Base-by-base conservation (phyloP, 2,888 invertebrate species). In the Acleris holmiana region DNA sequence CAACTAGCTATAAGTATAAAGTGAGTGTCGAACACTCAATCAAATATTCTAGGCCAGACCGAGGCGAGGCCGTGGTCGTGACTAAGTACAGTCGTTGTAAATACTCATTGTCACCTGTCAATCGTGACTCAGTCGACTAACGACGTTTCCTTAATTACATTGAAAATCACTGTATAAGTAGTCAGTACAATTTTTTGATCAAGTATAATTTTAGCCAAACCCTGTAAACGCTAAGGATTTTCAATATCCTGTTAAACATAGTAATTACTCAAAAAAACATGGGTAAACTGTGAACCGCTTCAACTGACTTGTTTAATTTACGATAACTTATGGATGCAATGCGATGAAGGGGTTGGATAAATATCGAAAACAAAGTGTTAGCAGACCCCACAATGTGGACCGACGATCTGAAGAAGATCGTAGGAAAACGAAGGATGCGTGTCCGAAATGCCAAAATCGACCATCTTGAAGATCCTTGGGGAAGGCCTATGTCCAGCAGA, bases 41-140 rank as follows among this genome's bases (percentile, higher is more conserved):
- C 56, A 29, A 57, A 47, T 29, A 57, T 57, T 57, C 56, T 57
- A 57, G 56, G 47, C 56, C 29, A 57, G 56, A 47, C 56, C 8
- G 29, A 47, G 56, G 56, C 47, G 56, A 57, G 56, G 56, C 56
- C 25, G 10, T 18, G 56, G 29, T 57, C 56, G 56, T 57, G 56
- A 57, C 47, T 47, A 47, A 29, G 44, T 23, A 55, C 40, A 41
- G 54, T 40, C 10, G 29, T 57, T 29, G 47, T 57, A 57, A 57
- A 57, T 57, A 57, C 47, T 47, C 56, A 57, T 47, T 57, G 46
- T 57, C 56, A 47, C 47, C 56, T 17, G 29, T 40, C 47, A 17
- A 57, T 57, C 29, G 56, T 57, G 47, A 57, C 25, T 57, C 56
- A 35, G 18, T 29, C 15, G 19, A 57, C 56, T 47, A 47, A 47